Evolutionary conservation across 2,113 vertebrate species (phyloP), one percentile per base, ranked within the genome.

Genomic region (Charina bottae): DNA sequence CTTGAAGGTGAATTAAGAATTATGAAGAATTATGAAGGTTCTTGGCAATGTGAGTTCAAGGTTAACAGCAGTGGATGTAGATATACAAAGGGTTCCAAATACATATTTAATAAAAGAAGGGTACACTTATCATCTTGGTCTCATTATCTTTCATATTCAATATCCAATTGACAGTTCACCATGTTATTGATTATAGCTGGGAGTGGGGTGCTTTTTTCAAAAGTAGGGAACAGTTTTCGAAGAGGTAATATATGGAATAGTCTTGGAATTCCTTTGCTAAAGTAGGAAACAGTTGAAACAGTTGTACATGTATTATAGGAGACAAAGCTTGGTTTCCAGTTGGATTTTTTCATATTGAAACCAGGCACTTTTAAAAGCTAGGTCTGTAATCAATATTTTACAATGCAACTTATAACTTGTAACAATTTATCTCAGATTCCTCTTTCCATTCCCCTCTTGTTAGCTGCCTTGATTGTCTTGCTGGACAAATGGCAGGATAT

Each of bases 31-130:
- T 96, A 94, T 88, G 28, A 83, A 90, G 58, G 9, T 11, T 9
- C 46, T 95, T 90, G 93, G 37, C 93, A 95, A 95, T 95, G 93
- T 94, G 95, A 95, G 86, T 94, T 95, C 97, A 97, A 96, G 94
- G 95, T 96, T 90, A 96, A 90, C 92, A 92, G 93, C 56, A 92
- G 83, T 90, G 94, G 91, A 37, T 90, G 91, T 95, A 93, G 90
- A 62, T 90, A 93, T 95, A 94, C 93, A 92, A 93, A 92, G 62
- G 89, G 89, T 83, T 94, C 95, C 92, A 78, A 93, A 93, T 62
- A 92, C 93, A 92, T 78, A 87, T 91, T 94, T 93, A 94, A 88
- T 85, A 93, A 95, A 94, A 95, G 92, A 94, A 95, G 92, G 21
- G 94, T 95, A 83, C 90, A 94, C 94, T 85, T 13, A 13, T 88